Percentiles rank a stretch among this genome's conserved stretches.
Conservation (phyloP, 2,113 vertebrate species). For the Oryzias javanicus region DNA sequence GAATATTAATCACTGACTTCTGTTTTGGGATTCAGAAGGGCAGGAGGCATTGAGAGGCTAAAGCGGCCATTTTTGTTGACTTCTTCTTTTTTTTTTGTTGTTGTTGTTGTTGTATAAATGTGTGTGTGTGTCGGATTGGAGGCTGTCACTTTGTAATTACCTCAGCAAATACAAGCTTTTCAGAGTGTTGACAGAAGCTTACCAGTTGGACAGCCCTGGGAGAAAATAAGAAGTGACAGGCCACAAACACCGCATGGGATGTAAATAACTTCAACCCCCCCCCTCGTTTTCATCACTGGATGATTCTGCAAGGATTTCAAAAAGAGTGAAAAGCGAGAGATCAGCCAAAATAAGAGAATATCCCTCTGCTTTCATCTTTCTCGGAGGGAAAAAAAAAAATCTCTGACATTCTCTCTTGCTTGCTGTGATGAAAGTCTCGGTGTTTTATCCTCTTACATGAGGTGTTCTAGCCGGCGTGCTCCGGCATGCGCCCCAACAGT, state of each 20-base stretch:
- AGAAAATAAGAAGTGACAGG: constrained; percentile 76
- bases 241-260: constrained; percentile 69
- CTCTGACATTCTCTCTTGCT: constrained; percentile 65
- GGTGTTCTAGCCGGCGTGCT: constrained; percentile 40
- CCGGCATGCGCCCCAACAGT: constrained; percentile 1
- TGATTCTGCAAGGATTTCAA: constrained; percentile 66
- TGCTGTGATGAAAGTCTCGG: constrained; percentile 72
- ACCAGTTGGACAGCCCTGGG: constrained; percentile 53
- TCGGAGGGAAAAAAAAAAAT: constrained; percentile 51
- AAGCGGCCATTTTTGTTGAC: no score
- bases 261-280: constrained; percentile 67
- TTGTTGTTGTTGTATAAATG: constrained; percentile 16
- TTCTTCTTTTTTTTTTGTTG: constrained; percentile 21
- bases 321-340: constrained; percentile 51
- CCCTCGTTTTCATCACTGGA: constrained; percentile 38
- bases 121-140: constrained; percentile 51
- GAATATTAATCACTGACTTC: constrained; percentile 6
- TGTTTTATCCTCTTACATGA: constrained; percentile 75
- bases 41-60: constrained; percentile 1
- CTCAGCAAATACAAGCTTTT: constrained; percentile 67
- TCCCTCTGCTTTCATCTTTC: constrained; percentile 75
- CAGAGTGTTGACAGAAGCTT: constrained; percentile 67
- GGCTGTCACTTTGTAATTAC: constrained; percentile 75
- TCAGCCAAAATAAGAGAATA: constrained; percentile 71
- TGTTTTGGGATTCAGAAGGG: constrained; percentile 3